Evolutionary conservation across 2,797 vertebrate species (phyloP).

Genomic region (Spea hammondii): DNA sequence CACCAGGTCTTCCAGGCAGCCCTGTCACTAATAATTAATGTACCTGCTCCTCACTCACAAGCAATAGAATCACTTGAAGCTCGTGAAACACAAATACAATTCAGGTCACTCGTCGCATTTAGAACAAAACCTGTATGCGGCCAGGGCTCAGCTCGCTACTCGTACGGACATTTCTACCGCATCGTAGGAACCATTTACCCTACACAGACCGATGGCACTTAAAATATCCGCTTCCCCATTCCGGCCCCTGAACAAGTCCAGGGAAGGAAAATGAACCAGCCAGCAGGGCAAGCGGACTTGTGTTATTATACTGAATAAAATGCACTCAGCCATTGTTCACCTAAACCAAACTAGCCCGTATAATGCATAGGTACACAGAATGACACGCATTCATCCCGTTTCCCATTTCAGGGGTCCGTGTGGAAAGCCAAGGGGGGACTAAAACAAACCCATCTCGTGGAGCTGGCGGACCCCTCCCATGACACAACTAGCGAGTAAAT

Average conservation of each 20-base stretch:
- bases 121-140: too few species aligned
- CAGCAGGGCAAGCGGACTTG: neutral
- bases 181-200: too few species aligned
- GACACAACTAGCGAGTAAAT: neutral
- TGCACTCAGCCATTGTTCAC: neutral
- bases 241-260: too few species aligned
- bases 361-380: neutral
- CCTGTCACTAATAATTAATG: conserved; percentile 68
- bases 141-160: too few species aligned
- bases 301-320: neutral
- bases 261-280: neutral
- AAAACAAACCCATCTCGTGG: neutral
- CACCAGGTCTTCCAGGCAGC: conserved; percentile 65
- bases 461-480: neutral
- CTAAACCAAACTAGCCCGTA: too few species aligned
- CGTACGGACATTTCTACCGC: too few species aligned
- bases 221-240: too few species aligned
- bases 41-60: conserved; percentile 74
- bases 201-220: too few species aligned
- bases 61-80: conserved; percentile 67
- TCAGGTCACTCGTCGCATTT: conserved; percentile 60
- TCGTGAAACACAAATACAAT: conserved; percentile 67
- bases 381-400: neutral
- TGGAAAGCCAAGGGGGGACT: neutral
- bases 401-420: neutral